Conservation (phyloP, 2,888 invertebrate genomes). For the Gryllus longicercus region DNA sequence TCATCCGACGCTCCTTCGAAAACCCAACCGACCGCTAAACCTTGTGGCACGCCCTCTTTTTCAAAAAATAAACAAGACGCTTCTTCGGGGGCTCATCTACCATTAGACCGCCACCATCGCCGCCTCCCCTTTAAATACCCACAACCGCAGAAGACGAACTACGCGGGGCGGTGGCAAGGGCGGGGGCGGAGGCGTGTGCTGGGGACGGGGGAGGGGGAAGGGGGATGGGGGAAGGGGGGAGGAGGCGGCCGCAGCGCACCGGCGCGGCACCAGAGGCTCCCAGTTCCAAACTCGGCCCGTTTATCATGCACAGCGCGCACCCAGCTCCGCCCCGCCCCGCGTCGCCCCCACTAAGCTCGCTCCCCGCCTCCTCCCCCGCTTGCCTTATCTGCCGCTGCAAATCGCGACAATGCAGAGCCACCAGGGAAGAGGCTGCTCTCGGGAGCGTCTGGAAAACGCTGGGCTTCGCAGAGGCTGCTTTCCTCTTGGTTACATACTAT, state of each 20-base stretch:
- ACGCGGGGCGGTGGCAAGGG: not conserved
- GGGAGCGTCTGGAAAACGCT: not conserved
- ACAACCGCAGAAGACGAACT: no score
- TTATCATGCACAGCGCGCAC: constrained; percentile 8
- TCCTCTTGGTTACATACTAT: no score
- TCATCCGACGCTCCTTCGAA: no score
- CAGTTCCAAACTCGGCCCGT: not conserved
- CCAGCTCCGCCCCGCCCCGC: not conserved
- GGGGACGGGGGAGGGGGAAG: not conserved
- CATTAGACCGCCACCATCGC: no score
- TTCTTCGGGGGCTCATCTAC: no score
- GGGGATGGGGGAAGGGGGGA: no score
- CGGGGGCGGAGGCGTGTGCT: not conserved
- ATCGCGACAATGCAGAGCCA: not conserved
- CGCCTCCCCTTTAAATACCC: no score
- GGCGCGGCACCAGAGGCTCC: not conserved
- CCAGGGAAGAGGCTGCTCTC: not conserved
- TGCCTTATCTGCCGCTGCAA: no score
- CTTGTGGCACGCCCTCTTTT: no score
- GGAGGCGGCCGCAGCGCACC: not conserved
- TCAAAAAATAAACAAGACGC: no score
- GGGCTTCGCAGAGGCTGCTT: no score
- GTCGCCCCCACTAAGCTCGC: not conserved
- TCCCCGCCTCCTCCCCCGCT: not conserved
- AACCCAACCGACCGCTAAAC: no score